Base-by-base conservation (phyloP, 2,888 invertebrate species). In the Noctua janthina region DNA sequence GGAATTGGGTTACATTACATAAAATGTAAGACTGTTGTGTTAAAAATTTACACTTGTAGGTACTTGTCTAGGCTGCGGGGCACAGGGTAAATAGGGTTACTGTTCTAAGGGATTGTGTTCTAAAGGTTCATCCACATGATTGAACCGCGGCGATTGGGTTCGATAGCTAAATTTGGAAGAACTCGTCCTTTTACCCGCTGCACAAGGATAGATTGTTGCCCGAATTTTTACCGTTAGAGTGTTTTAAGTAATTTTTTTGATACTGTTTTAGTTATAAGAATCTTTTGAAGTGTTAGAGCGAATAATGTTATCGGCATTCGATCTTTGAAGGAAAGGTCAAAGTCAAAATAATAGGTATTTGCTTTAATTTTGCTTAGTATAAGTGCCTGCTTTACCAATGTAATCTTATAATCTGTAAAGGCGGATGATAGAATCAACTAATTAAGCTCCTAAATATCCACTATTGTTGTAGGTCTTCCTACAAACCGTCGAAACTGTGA, bases 111-210 rank as follows among this genome's bases (percentile, higher is more conserved):
- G 73, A 8, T 71, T 35, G 72, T 51, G 49, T 43, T 74, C 11
- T 79, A 74, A 79, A 46, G 84, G 80, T 73, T 66, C 62, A 43
- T 75, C 66, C 82, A 68, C 77, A 78, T 78, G 86, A 82, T 75
- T 78, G 72, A 86, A 69, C 72, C 54, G 54, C 29, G 64, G 64
- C 70, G 72, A 73, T 82, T 78, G 71, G 74, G 74, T 78, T 49
- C 67, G 62, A 46, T 43, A n/a, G 59, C 74, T 84, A 77, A 74
- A 66, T 86, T 74, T 69, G 59, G 74, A 76, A 23, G 29, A 43
- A 39, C 74, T 46, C 49, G 75, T 80, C 72, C 68, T 69, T 29
- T 69, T 75, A 54, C 64, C 68, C 15, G 29, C 39, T 56, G 62
- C 43, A 35, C 56, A 71, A 64, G 49, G 39, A 59, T 81, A 70